phyloP scores from a whole-genome alignment of 2,888 invertebrate genomes.

The Aleiodes testaceus region DNA sequence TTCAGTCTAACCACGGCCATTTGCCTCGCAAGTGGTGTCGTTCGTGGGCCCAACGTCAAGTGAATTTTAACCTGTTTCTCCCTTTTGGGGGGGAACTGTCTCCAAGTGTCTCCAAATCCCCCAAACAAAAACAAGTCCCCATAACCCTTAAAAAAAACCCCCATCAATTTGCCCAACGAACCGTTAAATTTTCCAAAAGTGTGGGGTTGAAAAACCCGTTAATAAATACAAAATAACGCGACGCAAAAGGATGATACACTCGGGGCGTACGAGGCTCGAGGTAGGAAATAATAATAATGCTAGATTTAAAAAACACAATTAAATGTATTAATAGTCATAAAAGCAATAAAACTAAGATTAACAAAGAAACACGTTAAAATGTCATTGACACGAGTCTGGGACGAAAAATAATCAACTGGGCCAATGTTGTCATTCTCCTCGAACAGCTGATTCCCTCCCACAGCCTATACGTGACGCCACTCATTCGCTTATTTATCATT shows the following conservation, averaged over 20 bases:
- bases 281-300: constrained; percentile 59
- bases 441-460: constrained; percentile 69
- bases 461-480: constrained; percentile 50
- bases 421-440: constrained; percentile 69
- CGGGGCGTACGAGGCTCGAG: constrained; percentile 73
- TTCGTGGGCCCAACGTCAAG: constrained; percentile 21
- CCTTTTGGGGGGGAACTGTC: not conserved
- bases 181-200: constrained; percentile 42
- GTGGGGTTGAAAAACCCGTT: constrained; percentile 51
- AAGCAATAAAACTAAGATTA: constrained; percentile 4
- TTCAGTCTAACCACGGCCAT: constrained; percentile 70
- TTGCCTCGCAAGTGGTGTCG: constrained; percentile 65
- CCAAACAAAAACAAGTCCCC: constrained; percentile 28
- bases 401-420: constrained; percentile 37
- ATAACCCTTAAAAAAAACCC: not conserved
- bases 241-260: constrained; percentile 73
- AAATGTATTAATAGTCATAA: constrained; percentile 45
- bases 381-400: constrained; percentile 8
- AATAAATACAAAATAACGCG: constrained; percentile 69
- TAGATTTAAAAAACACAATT: constrained; percentile 44
- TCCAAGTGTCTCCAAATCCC: constrained; percentile 40
- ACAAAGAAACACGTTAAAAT: not conserved
- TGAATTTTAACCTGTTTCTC: not conserved
- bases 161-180: no score
- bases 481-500: not conserved